Evolutionary conservation across 2,113 vertebrate species (phyloP).

Genomic region (Trinectes maculatus): DNA sequence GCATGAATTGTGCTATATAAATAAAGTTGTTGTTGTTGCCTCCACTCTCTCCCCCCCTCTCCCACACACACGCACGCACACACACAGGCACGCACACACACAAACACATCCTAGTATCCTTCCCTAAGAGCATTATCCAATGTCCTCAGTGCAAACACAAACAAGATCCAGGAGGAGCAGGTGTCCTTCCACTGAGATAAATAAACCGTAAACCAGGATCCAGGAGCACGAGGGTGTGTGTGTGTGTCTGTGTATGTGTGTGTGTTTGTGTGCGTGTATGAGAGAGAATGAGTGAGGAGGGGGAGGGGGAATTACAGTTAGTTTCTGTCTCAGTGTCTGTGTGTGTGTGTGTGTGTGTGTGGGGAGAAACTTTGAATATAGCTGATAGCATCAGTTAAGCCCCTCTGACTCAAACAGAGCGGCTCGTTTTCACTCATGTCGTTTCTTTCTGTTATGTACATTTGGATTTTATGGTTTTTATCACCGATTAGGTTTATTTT

Average conservation of each 20-base stretch:
- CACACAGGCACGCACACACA: conserved; percentile 9
- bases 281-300: neutral
- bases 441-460: conserved; percentile 40
- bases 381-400: conserved; percentile 76
- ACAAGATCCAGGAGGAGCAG: conserved; percentile 73
- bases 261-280: conserved; percentile 24
- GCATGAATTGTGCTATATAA: too few species aligned
- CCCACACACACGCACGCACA: conserved; percentile 1
- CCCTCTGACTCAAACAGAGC: conserved; percentile 52
- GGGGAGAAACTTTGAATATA: conserved; percentile 65
- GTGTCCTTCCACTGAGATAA: conserved; percentile 73
- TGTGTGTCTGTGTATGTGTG: conserved; percentile 8
- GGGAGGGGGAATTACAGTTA: conserved; percentile 7
- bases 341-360: conserved; percentile 18
- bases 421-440: conserved; percentile 66
- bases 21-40: too few species aligned
- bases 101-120: conserved; percentile 24
- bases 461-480: conserved; percentile 2
- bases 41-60: too few species aligned
- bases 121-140: conserved; percentile 51
- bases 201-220: conserved; percentile 80
- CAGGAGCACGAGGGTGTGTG: conserved; percentile 60
- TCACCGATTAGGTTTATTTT: conserved; percentile 2
- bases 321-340: conserved; percentile 35
- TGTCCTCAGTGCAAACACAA: conserved; percentile 79